These are phyloP conservation scores for Procavia capensis DNA, from an alignment of 2,113 vertebrate species.

Conservation along the genomic window DNA sequence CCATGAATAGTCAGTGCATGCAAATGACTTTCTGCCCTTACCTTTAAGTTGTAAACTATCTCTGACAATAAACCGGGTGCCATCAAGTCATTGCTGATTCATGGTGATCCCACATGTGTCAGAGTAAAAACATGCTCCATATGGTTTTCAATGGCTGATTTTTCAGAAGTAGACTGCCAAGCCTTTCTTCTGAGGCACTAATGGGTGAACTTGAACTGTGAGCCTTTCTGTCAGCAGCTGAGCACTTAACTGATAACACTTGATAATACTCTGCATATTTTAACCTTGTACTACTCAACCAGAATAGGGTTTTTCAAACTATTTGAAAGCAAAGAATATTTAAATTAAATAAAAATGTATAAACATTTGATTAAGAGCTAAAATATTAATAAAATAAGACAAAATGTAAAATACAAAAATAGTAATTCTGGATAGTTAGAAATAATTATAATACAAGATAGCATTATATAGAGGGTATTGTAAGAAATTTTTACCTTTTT, in stretches of 20 bases:
- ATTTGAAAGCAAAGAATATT: background rate
- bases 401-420: background rate
- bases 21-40: background rate
- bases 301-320: background rate
- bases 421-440: background rate
- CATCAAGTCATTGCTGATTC: no score
- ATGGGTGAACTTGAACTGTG: no score
- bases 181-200: no score
- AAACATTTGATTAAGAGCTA: background rate
- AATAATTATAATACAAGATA: background rate
- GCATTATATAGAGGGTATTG: background rate
- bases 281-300: background rate
- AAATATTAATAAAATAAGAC: background rate
- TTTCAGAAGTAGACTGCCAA: no score
- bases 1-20: rapidly evolving
- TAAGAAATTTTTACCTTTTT: background rate
- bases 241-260: no score
- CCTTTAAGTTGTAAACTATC: background rate
- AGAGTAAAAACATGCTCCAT: no score
- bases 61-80: no score
- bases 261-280: background rate
- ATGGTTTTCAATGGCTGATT: no score
- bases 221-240: no score
- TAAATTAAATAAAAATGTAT: background rate
- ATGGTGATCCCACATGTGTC: no score